Evolutionary conservation across 2,888 invertebrate species (phyloP), one percentile per base, ranked within the genome.

Genomic region (Aleiodes alternator): DNA sequence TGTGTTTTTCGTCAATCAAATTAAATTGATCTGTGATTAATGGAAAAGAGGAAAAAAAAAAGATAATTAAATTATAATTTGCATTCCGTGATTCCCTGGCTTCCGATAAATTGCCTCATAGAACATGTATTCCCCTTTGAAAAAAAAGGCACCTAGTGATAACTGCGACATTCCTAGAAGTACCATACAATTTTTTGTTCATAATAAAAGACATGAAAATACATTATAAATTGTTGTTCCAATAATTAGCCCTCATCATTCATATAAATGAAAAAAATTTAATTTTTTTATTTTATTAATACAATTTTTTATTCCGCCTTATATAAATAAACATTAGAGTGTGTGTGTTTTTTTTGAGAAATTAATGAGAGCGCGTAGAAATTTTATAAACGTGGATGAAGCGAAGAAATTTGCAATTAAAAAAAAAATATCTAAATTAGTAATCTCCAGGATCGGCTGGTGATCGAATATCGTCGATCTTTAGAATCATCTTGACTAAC

Each of bases 401-500:
- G 70, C 56, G 56, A 56, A 9, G 43, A 43, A 9, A 9, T 16
- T 16, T 43, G 57, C 16, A 68, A 16, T 51, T 12, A 14, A 68
- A 51, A 34, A 50, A 50, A 68, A 68, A 38, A 48, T 61, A 43
- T 0, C 16, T 38, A 23, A 57, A 50, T 64, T 56, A 50, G 31
- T 43, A 81, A 56, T 85, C 84, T 66, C 81, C 77, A 7, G 80
- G 87, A 80, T 87, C 86, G 51, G 78, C 80, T 61, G 93, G 91
- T 76, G 93, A 92, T 82, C 95, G 94, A 55, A 99, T 96, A 89
- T 99, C 99, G 89, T 99, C 99, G 78, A 99, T 99, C 91, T 99
- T 99, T 81, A 99, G 93, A 81, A 99, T 99, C 99, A 99, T 99
- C 90, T 99, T 98, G 71, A 99, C 99, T 79, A 99, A 92, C 87